Evolutionary conservation across 2,113 vertebrate genomes (phyloP).

Genomic region (Ailuropoda melanoleuca): DNA sequence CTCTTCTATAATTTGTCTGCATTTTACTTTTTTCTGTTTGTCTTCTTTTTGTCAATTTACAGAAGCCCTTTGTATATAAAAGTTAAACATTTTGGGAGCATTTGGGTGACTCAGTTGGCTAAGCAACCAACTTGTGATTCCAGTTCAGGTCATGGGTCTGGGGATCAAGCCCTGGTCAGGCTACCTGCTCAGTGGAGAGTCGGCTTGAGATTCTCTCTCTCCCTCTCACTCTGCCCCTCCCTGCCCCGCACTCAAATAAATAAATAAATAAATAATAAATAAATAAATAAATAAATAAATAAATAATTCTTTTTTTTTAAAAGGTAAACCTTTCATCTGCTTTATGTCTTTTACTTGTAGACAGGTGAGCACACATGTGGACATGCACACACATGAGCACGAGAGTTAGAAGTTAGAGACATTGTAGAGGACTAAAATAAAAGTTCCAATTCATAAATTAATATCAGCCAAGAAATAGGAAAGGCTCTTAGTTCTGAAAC

Average conservation of each 20-base stretch:
- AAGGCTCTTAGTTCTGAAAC: background rate
- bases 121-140: background rate
- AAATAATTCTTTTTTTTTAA: no score
- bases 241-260: background rate
- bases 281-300: background rate
- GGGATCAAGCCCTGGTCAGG: background rate
- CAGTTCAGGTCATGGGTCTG: background rate
- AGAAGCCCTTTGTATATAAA: background rate
- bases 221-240: background rate
- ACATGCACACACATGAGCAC: background rate
- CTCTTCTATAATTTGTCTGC: background rate
- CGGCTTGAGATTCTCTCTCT: background rate
- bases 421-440: background rate
- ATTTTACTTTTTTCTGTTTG: background rate
- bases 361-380: background rate
- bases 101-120: background rate
- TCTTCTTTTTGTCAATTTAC: background rate
- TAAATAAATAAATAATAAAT: background rate
- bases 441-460: background rate
- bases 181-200: background rate
- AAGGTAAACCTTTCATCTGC: background rate
- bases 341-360: background rate
- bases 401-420: background rate
- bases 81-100: background rate
- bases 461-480: background rate